Percentiles rank a stretch among this genome's conserved stretches.
Evolutionary conservation across 2,888 invertebrate genomes (phyloP).

Genomic region (Cyclophora albipunctata): DNA sequence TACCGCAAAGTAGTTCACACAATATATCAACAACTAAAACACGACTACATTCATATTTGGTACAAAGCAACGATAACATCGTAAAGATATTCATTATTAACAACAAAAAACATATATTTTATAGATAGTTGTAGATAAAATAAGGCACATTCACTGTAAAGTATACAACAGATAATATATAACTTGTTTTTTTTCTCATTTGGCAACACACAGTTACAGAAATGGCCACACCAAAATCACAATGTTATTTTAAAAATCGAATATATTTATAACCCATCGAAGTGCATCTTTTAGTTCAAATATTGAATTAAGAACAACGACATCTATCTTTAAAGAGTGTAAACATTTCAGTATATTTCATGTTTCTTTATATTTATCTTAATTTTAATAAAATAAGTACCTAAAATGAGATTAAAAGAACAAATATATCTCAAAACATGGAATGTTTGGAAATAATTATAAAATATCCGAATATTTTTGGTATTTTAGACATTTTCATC

Average conservation of each 20-base stretch:
- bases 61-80: no score
- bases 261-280: background rate
- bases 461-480: constrained; percentile 16
- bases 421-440: constrained; percentile 12
- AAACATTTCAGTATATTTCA: no score
- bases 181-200: constrained; percentile 31
- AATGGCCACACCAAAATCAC: constrained; percentile 45
- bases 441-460: constrained; percentile 17
- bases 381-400: constrained; percentile 10
- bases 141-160: constrained; percentile 8
- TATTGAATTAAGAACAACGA: background rate
- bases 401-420: constrained; percentile 16
- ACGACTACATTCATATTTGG: no score
- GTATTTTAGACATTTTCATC: constrained; percentile 6
- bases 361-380: no score
- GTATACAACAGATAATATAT: constrained; percentile 43
- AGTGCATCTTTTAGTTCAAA: background rate
- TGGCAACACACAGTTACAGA: constrained; percentile 50
- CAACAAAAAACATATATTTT: no score
- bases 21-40: no score
- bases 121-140: no score
- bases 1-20: no score
- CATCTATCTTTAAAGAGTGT: no score
- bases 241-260: background rate
- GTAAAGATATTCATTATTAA: no score